phyloP scores from a whole-genome alignment of 2,888 invertebrate genomes.

The Drosophila fulvimacula region DNA sequence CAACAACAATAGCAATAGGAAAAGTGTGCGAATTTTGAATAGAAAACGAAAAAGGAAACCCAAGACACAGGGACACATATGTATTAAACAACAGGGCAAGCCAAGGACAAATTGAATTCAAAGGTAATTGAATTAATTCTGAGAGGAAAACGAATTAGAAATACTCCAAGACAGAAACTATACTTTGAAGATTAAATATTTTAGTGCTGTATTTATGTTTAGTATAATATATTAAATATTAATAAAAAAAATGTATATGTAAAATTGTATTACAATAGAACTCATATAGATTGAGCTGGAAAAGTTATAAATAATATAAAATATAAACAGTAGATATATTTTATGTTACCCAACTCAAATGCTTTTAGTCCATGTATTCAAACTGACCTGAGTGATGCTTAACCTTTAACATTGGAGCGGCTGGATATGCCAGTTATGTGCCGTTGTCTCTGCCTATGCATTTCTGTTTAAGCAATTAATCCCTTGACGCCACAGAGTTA shows the following conservation, averaged over 20 bases:
- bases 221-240: no score
- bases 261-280: no score
- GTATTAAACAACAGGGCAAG: not conserved
- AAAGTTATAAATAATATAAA: no score
- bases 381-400: not conserved
- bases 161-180: conserved; percentile 12
- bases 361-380: not conserved
- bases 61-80: conserved; percentile 16
- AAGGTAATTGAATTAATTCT: not conserved
- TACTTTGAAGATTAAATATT: not conserved
- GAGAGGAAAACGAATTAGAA: not conserved
- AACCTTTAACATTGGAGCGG: conserved; percentile 6
- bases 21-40: conserved; percentile 44
- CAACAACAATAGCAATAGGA: conserved; percentile 24
- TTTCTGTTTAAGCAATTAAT: conserved; percentile 58
- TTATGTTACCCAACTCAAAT: no score
- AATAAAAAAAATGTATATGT: no score
- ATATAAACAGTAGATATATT: no score
- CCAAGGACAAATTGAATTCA: conserved; percentile 40
- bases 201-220: no score
- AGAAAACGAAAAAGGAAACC: conserved; percentile 49
- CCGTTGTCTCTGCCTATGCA: conserved; percentile 18
- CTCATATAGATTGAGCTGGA: no score
- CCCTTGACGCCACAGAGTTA: conserved; percentile 39
- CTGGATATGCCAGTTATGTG: conserved; percentile 7